phyloP scores from a whole-genome alignment of 2,797 vertebrate genomes.

The Coracias cyanogaster region DNA sequence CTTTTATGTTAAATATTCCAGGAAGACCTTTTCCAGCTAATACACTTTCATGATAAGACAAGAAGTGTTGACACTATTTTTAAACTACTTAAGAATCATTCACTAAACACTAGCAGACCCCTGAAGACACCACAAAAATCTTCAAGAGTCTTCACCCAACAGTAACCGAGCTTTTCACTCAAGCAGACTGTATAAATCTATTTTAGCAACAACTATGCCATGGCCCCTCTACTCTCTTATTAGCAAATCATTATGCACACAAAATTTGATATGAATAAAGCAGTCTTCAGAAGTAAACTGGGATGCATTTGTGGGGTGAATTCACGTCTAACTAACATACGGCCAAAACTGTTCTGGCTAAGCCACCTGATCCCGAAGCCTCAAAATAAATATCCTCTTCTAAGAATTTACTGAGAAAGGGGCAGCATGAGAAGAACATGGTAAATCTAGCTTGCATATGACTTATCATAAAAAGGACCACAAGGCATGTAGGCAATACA shows the following conservation, averaged over 20 bases:
- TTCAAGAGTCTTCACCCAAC: background rate
- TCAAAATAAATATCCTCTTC: background rate
- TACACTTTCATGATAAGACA: background rate
- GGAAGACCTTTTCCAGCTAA: background rate
- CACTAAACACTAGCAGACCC: background rate
- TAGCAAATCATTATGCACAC: background rate
- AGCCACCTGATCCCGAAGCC: background rate
- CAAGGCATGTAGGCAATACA: background rate
- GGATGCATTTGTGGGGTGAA: background rate
- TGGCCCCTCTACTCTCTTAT: background rate
- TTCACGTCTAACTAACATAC: background rate
- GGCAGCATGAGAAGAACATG: background rate
- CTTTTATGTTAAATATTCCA: background rate
- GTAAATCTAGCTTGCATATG: background rate
- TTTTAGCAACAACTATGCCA: background rate
- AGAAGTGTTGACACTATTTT: background rate
- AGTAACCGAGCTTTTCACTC: background rate
- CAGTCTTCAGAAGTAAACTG: background rate
- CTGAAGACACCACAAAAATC: background rate
- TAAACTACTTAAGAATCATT: background rate
- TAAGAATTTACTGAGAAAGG: background rate
- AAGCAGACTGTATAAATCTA: background rate
- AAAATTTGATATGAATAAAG: background rate
- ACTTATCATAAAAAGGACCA: background rate
- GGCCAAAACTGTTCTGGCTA: background rate